Percentiles rank a stretch among this genome's conserved stretches.
These are phyloP conservation scores for Oryzias javanicus DNA, from an alignment of 2,113 vertebrate species.

Conservation along the genomic window DNA sequence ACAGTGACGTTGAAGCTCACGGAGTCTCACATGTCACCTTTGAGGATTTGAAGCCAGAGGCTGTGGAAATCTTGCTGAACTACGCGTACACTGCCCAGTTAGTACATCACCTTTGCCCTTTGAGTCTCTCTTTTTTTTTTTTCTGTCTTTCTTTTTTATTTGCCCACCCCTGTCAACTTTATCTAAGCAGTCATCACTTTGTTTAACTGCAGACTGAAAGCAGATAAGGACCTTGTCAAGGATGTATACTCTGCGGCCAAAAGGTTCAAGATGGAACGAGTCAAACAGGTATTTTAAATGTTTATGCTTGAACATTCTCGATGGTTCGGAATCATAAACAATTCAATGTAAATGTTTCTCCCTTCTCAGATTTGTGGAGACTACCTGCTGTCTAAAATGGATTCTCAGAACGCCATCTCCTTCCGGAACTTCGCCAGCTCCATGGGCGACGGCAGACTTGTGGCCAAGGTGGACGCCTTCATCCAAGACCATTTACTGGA, in stretches of 20 bases:
- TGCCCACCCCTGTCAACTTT: constrained; percentile 1
- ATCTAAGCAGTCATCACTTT: neutral
- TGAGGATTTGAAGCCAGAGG: constrained; percentile 96
- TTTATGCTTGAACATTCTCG: neutral
- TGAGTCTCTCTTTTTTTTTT: neutral
- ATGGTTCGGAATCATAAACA: neutral
- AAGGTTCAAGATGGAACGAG: constrained; percentile 96
- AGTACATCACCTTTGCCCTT: constrained; percentile 62
- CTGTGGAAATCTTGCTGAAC: constrained; percentile 95
- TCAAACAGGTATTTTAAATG: constrained; percentile 85
- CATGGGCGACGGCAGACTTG: constrained; percentile 88
- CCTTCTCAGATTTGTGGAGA: constrained; percentile 90
- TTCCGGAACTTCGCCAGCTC: constrained; percentile 94
- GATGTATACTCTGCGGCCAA: constrained; percentile 98
- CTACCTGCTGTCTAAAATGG: constrained; percentile 95
- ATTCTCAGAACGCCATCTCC: constrained; percentile 90
- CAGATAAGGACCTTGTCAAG: constrained; percentile 95
- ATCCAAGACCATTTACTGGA: constrained; percentile 94
- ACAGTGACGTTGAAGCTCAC: constrained; percentile 89
- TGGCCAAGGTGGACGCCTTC: constrained; percentile 90
- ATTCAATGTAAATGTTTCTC: neutral
- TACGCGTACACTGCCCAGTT: constrained; percentile 99
- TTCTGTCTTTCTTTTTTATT: neutral
- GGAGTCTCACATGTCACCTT: constrained; percentile 95
- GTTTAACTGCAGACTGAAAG: constrained; percentile 84